Evolutionary conservation across 2,797 vertebrate genomes (phyloP).

Genomic region (Argyrosomus regius): DNA sequence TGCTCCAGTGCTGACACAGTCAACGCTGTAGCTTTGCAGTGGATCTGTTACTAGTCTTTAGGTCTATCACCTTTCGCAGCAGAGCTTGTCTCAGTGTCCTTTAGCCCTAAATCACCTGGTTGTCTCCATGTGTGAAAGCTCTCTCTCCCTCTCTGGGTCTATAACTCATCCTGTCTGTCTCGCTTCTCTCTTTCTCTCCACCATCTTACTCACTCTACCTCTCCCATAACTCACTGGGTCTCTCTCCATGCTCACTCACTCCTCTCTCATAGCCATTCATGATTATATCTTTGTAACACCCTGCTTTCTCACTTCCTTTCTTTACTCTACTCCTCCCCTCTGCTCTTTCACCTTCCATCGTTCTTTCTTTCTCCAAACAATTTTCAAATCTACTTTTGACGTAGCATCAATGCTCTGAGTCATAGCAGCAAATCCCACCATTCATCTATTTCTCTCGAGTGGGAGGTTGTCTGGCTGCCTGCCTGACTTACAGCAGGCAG

Average conservation of each 20-base stretch:
- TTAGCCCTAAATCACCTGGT: conserved; percentile 78
- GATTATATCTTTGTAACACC: conserved; percentile 51
- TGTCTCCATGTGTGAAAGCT: conserved; percentile 77
- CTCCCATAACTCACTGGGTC: conserved; percentile 66
- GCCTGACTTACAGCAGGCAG: conserved; percentile 66
- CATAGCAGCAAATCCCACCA: conserved; percentile 50
- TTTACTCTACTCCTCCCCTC: neutral
- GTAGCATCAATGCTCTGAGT: conserved; percentile 43
- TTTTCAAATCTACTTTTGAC: conserved; percentile 44
- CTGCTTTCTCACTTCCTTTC: conserved; percentile 22
- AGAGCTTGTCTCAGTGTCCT: conserved; percentile 76
- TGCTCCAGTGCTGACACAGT: conserved; percentile 50
- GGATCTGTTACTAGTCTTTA: conserved; percentile 69
- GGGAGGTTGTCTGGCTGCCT: conserved; percentile 65
- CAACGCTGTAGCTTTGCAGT: conserved; percentile 46
- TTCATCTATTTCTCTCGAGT: conserved; percentile 62
- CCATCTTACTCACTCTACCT: conserved; percentile 48
- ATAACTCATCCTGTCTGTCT: conserved; percentile 75
- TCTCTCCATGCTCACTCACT: conserved; percentile 56
- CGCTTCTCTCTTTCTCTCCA: conserved; percentile 12
- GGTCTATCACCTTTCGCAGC: conserved; percentile 76
- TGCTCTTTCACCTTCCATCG: conserved; percentile 20
- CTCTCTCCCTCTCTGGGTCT: conserved; percentile 63
- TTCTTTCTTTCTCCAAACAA: conserved; percentile 29
- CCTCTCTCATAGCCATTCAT: conserved; percentile 55